Percentiles rank a stretch among this genome's conserved stretches.
These are phyloP conservation scores for Cryptotis parvus DNA, from an alignment of 2,113 vertebrate genomes.

Conservation along the genomic window DNA sequence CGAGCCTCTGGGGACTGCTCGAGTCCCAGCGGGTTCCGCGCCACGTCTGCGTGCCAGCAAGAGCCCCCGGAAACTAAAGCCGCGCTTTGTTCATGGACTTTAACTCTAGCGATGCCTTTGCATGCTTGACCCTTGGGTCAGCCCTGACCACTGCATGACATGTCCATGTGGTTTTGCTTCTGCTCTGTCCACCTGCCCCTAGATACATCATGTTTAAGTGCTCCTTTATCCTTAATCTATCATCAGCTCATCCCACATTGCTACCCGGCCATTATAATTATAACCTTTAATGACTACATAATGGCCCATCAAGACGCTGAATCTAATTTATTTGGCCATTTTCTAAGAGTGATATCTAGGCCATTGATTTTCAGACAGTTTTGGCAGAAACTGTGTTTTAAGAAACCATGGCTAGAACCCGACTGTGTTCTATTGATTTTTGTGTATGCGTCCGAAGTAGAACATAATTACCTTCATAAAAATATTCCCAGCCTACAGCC, in stretches of 20 bases:
- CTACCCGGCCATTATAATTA: constrained; percentile 10
- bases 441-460: neutral
- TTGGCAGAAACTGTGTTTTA: constrained; percentile 60
- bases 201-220: neutral
- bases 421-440: constrained; percentile 59
- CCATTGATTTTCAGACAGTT: constrained; percentile 64
- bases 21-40: no score
- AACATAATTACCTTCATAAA: neutral
- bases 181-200: neutral
- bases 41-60: neutral
- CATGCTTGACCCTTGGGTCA: neutral
- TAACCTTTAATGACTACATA: constrained; percentile 64
- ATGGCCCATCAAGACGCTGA: constrained; percentile 58
- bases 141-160: neutral
- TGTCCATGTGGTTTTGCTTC: neutral
- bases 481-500: neutral
- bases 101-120: no score
- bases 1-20: no score
- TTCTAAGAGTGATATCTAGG: constrained; percentile 71
- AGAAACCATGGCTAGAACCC: constrained; percentile 34
- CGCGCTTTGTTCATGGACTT: neutral
- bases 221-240: neutral
- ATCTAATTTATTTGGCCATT: constrained; percentile 76
- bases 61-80: no score
- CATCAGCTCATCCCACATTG: neutral